phyloP scores from a whole-genome alignment of 2,797 vertebrate genomes.

The Characodon lateralis region DNA sequence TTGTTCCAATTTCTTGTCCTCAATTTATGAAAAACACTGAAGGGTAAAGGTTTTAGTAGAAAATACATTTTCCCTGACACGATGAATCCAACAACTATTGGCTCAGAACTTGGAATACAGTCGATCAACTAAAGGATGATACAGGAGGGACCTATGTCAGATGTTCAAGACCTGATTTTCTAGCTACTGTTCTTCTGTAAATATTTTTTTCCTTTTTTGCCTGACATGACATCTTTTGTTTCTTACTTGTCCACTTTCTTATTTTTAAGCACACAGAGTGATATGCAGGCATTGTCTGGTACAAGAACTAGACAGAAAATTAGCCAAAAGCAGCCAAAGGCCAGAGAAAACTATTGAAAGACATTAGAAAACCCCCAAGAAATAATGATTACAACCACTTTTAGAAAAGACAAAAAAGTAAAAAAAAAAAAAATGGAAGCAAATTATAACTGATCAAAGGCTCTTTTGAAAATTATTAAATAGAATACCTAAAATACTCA shows the following conservation, averaged over 20 bases:
- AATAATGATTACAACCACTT: not conserved
- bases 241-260: not conserved
- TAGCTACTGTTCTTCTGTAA: not conserved
- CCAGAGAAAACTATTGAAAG: not conserved
- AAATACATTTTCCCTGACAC: not conserved
- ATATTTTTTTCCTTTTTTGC: not conserved
- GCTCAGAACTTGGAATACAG: not conserved
- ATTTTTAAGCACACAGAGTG: not conserved
- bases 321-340: not conserved
- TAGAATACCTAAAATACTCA: not conserved
- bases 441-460: not conserved
- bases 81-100: not conserved
- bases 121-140: not conserved
- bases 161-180: not conserved
- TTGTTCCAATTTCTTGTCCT: not conserved
- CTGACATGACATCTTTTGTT: not conserved
- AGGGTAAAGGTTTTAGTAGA: not conserved
- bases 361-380: not conserved
- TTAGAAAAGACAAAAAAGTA: not conserved
- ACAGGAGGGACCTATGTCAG: not conserved
- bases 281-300: too few relatives aligned
- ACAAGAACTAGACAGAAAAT: not conserved
- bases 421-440: not conserved
- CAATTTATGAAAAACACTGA: not conserved
- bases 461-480: not conserved